These are phyloP conservation scores for Albula glossodonta DNA, from an alignment of 2,113 vertebrate species.

Conservation along the genomic window DNA sequence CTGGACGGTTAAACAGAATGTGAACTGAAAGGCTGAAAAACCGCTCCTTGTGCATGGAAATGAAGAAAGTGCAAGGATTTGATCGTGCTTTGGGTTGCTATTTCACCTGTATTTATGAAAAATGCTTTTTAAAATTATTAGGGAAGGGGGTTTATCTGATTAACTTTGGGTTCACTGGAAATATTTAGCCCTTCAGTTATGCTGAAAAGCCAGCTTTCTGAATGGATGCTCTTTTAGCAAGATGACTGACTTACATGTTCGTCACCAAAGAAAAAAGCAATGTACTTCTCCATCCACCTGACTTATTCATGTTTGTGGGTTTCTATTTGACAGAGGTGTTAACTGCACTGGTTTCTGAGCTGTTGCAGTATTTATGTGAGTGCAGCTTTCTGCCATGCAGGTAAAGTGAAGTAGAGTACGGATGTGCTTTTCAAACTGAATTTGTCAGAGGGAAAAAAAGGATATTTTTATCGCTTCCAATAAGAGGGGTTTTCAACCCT, in stretches of 20 bases:
- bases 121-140: neutral
- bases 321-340: neutral
- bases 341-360: neutral
- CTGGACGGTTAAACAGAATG: neutral
- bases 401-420: neutral
- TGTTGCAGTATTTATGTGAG: neutral
- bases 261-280: slow-evolving; percentile 18
- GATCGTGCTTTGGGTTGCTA: neutral
- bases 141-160: neutral
- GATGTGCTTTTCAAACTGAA: neutral
- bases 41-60: neutral
- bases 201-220: neutral
- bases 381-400: neutral
- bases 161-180: neutral
- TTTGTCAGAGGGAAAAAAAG: neutral
- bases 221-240: neutral
- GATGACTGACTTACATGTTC: neutral
- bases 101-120: too few relatives aligned
- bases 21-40: neutral
- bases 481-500: neutral
- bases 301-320: slow-evolving; percentile 22
- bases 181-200: neutral
- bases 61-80: neutral
- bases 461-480: neutral
- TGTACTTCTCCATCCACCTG: neutral